Evolutionary conservation across 2,888 invertebrate genomes (phyloP), one percentile per base, ranked within the genome.

Genomic region (Drosophila nigritarsus): DNA sequence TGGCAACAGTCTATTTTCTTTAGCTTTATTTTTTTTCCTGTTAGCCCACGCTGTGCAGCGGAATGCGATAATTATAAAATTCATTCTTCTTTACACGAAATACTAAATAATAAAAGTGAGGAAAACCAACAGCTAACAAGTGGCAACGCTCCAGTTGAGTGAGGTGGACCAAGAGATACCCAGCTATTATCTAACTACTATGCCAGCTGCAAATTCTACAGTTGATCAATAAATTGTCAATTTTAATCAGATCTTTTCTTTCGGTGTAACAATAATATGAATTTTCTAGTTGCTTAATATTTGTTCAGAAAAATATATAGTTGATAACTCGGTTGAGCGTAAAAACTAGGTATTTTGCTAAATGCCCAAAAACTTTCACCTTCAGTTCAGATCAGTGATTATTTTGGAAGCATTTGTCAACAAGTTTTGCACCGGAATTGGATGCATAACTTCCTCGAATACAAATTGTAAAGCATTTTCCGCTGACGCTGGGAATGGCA

Each of bases 391-490:
- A 32, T 67, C 11, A 40, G 56, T 40, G 38, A 76, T 71, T 64
- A 62, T 61, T 50, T 64, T 63, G 66, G 29, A 15, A 53, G 32
- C 63, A 69, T 76, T 79, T 79, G 75, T 80, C 80, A 73, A 73
- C 80, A 51, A 50, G 54, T 72, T 45, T 70, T 80, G 56, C 61
- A 61, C 68, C 78, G 76, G 78, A 77, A 78, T 78, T 76, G 49
- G 40, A 18, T 32, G 49, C 32, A 48, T 49, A 34, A 7, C 60
- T 42, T 73, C 61, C 65, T 18, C 27, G 4, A 30, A n/a, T 53
- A 60, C 66, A 70, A 82, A 69, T 84, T 64, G 71, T 71, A 50
- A 69, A 80, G 65, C 73, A 67, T 68, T 82, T 80, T 80, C 69
- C 80, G 65, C 64, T 81, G 63, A 70, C 69, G 67, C 59, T 82